Evolutionary conservation across 1,140 invertebrate species (phyloP).

Genomic region (Drosophila miranda): DNA sequence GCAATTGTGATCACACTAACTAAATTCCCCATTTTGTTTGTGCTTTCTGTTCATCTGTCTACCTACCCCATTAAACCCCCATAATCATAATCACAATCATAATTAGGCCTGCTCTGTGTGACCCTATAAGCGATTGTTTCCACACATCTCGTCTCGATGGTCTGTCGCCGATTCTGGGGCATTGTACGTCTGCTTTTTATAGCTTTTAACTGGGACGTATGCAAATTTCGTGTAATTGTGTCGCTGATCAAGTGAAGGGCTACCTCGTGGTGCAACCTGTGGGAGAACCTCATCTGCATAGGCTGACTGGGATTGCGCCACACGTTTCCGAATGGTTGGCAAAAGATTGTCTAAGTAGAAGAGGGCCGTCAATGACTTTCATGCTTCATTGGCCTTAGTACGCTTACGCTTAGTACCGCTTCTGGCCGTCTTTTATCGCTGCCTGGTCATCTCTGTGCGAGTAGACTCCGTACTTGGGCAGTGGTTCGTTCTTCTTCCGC

Average conservation of each 20-base stretch:
- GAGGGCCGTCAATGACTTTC: slow-evolving; percentile 62
- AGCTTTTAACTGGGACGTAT: slow-evolving; percentile 52
- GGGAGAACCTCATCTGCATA: slow-evolving; percentile 35
- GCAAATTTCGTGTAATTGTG: slow-evolving; percentile 71
- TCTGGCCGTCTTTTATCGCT: slow-evolving; percentile 48
- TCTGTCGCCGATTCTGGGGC: slow-evolving; percentile 13
- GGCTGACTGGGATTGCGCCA: slow-evolving; percentile 28
- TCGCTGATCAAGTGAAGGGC: slow-evolving; percentile 66
- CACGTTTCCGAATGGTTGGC: slow-evolving; percentile 38
- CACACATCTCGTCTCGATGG: slow-evolving; percentile 31
- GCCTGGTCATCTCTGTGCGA: slow-evolving; percentile 50
- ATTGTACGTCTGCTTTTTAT: slow-evolving; percentile 40
- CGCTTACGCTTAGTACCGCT: slow-evolving; percentile 22
- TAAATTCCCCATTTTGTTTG: slow-evolving; percentile 29
- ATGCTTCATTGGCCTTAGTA: slow-evolving; percentile 67
- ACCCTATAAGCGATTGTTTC: slow-evolving; percentile 32
- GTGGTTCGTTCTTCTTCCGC: slow-evolving; percentile 49
- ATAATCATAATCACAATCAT: slow-evolving; percentile 41
- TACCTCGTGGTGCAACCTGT: slow-evolving; percentile 37
- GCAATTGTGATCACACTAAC: slow-evolving; percentile 4
- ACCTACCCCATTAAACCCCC: slow-evolving; percentile 39
- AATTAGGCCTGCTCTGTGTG: slow-evolving; percentile 7
- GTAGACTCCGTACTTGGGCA: slow-evolving; percentile 61
- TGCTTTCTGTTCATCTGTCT: background rate
- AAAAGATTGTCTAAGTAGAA: slow-evolving; percentile 19